A percentile compares a stretch with the other conserved stretches of the same genome.
Conservation (phyloP, 2,797 vertebrate genomes). For the Crenuchus spilurus region DNA sequence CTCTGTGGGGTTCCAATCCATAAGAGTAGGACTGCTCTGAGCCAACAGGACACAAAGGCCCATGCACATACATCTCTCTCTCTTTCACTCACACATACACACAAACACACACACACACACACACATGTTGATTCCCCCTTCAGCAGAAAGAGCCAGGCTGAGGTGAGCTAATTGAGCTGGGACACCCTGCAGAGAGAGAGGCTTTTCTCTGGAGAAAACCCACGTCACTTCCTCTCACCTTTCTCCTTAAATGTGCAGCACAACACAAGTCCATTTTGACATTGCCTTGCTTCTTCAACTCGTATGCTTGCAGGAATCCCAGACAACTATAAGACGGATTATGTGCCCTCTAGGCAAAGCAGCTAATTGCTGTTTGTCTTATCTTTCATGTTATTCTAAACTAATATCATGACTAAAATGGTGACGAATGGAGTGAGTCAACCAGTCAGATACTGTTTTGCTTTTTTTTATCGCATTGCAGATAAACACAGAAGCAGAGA, state of each 20-base stretch:
- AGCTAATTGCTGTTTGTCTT: constrained; percentile 32
- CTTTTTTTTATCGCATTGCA: constrained; percentile 53
- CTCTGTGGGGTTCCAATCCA: constrained; percentile 66
- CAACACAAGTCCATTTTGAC: constrained; percentile 6
- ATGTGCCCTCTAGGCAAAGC: constrained; percentile 10
- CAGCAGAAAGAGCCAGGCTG: constrained; percentile 75
- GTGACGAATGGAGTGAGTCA: constrained; percentile 26
- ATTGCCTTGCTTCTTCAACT: constrained; percentile 42
- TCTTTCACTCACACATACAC: constrained; percentile 53
- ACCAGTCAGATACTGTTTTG: constrained; percentile 42
- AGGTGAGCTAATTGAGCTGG: constrained; percentile 81
- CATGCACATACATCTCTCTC: constrained; percentile 50
- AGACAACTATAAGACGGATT: constrained; percentile 26
- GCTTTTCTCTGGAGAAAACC: constrained; percentile 60
- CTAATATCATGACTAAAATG: constrained; percentile 41
- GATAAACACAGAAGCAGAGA: constrained; percentile 62
- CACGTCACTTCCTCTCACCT: constrained; percentile 70
- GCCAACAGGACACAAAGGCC: constrained; percentile 45
- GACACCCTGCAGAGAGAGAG: constrained; percentile 68
- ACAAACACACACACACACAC: constrained; percentile 31
- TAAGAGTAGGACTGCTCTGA: constrained; percentile 56
- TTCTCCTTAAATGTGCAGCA: constrained; percentile 11
- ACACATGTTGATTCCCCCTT: constrained; percentile 68
- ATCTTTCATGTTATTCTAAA: constrained; percentile 18
- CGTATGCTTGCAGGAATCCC: background rate